These are phyloP conservation scores for Orientallactaga sibirica DNA, from an alignment of 2,797 vertebrate species.

Conservation along the genomic window DNA sequence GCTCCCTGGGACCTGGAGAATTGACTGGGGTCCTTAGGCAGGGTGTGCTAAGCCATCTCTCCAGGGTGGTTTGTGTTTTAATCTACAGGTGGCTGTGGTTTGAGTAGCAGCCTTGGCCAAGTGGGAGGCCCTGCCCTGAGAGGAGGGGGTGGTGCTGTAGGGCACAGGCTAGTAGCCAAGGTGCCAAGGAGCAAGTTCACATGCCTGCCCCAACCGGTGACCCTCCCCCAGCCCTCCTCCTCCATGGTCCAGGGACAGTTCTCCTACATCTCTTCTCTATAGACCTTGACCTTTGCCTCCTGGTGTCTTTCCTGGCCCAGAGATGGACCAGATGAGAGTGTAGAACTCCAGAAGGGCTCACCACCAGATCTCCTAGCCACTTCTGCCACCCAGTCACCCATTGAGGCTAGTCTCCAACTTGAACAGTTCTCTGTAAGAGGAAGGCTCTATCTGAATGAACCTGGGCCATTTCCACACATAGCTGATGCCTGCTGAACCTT, in stretches of 20 bases:
- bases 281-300: too few relatives aligned
- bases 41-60: too few relatives aligned
- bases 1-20: too few relatives aligned
- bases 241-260: background rate
- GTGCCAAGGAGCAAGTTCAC: background rate
- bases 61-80: background rate
- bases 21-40: too few relatives aligned
- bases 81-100: constrained; percentile 68
- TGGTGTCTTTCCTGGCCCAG: background rate
- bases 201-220: background rate
- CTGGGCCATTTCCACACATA: fast-evolving
- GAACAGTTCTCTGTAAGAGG: background rate
- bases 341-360: background rate
- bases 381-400: background rate
- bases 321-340: background rate
- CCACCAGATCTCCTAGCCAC: fast-evolving
- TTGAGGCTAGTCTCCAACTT: background rate
- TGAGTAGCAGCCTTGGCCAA: background rate
- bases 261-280: too few relatives aligned
- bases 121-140: background rate
- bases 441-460: background rate
- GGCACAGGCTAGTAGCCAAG: background rate
- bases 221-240: background rate
- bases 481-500: background rate
- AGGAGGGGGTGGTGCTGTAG: background rate